Conservation (phyloP, 2,888 invertebrate genomes). For the Frankliniella fusca region DNA sequence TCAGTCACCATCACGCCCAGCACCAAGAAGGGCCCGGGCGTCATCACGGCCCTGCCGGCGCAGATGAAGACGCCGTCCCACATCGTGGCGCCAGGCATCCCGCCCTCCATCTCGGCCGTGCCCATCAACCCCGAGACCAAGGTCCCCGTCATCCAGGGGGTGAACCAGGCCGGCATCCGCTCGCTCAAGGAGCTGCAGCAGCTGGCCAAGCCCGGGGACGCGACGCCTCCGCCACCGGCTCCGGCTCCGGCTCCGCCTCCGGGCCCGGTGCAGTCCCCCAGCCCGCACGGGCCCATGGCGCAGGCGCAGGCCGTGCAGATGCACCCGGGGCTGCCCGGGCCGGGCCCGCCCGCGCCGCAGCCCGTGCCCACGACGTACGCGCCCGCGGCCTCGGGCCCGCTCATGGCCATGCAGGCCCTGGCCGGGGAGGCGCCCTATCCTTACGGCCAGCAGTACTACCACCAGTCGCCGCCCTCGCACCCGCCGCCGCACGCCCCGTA, state of each 20-base stretch:
- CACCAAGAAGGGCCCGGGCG: background rate
- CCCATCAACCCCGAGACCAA: conserved; percentile 13
- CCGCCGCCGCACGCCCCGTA: background rate
- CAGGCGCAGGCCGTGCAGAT: background rate
- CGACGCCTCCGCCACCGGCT: background rate
- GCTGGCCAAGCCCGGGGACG: background rate
- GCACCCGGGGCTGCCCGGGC: background rate
- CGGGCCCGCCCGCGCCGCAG: background rate
- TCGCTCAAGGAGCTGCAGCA: conserved; percentile 14
- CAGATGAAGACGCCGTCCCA: background rate
- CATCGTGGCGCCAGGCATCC: background rate
- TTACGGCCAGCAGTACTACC: conserved; percentile 8
- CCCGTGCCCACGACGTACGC: background rate
- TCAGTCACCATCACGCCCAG: conserved; percentile 2
- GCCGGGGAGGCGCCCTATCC: conserved; percentile 4
- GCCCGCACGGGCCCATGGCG: conserved; percentile 6
- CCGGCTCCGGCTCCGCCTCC: background rate
- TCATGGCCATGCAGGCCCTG: conserved; percentile 19
- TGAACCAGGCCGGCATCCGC: background rate
- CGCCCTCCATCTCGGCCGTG: conserved; percentile 19
- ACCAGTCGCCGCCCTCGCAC: background rate
- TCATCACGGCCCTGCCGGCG: background rate
- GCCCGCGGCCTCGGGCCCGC: background rate
- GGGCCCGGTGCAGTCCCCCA: background rate
- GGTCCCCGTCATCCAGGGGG: background rate